Conservation (phyloP, 2,797 vertebrate genomes). For the Tragopan temminckii region DNA sequence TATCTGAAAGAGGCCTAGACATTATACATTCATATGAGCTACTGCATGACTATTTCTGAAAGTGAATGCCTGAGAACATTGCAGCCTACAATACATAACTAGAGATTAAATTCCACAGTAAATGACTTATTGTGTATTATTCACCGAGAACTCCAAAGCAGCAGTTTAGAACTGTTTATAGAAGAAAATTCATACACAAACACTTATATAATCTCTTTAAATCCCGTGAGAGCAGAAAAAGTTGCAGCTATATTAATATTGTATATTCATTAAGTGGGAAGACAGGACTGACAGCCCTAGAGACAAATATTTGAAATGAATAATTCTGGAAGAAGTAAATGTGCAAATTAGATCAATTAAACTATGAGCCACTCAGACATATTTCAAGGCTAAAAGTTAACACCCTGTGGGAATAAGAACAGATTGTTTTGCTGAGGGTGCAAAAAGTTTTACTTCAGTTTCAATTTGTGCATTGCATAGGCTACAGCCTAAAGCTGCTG, state of each 20-base stretch:
- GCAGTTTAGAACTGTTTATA: conserved; percentile 34
- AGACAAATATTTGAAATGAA: conserved; percentile 69
- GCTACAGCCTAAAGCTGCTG: background rate
- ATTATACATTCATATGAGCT: background rate
- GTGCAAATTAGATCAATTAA: conserved; percentile 79
- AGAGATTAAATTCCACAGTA: background rate
- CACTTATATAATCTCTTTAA: conserved; percentile 65
- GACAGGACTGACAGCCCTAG: conserved; percentile 20
- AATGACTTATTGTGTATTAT: background rate
- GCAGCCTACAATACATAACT: background rate
- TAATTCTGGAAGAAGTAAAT: conserved; percentile 76
- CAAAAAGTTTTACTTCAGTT: background rate
- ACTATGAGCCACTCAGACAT: conserved; percentile 53
- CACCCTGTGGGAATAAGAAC: conserved; percentile 38
- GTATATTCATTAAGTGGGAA: conserved; percentile 58
- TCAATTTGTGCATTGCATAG: background rate
- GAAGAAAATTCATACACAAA: conserved; percentile 43
- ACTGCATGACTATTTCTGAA: background rate
- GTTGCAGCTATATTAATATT: conserved; percentile 60
- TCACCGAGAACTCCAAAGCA: background rate
- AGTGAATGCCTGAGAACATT: conserved; percentile 1
- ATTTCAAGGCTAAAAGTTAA: conserved; percentile 60
- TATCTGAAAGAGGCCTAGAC: background rate
- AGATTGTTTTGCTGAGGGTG: background rate
- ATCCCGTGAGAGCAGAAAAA: conserved; percentile 40